Evolutionary conservation across 64 coral and sea anemone genomes (phyloP).

Genomic region (Hydrozoanthus tunicans): DNA sequence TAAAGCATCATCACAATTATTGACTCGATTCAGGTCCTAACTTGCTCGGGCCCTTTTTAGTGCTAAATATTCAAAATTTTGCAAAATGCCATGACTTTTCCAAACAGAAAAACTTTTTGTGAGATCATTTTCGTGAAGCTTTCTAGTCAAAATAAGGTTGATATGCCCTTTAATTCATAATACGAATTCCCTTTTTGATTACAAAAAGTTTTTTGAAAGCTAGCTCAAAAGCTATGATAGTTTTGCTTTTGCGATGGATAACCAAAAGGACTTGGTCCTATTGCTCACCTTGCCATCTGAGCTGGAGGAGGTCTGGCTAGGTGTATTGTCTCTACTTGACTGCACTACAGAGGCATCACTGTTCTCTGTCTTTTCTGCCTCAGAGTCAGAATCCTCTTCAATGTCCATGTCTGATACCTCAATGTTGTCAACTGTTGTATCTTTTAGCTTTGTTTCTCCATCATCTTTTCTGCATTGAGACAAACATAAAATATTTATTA

Average conservation of each 20-base stretch:
- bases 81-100: no score
- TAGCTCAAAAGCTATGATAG: no score
- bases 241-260: no score
- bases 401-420: constrained; percentile 99
- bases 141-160: no score
- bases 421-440: constrained; percentile 94
- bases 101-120: no score
- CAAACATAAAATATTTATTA: background rate
- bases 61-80: no score
- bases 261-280: background rate
- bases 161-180: no score
- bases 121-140: no score
- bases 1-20: no score
- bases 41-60: no score
- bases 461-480: constrained; percentile 36
- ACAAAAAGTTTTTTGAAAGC: no score
- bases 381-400: constrained; percentile 92
- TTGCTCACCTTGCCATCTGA: constrained; percentile 27
- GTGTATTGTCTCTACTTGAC: constrained; percentile 66
- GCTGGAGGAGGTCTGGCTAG: constrained; percentile 33
- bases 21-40: no score
- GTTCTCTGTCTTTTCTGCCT: constrained; percentile 58
- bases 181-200: background rate
- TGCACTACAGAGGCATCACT: constrained; percentile 54
- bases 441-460: constrained; percentile 58